These are phyloP conservation scores for Irena cyanogastra DNA, from an alignment of 2,113 vertebrate genomes.

Conservation along the genomic window DNA sequence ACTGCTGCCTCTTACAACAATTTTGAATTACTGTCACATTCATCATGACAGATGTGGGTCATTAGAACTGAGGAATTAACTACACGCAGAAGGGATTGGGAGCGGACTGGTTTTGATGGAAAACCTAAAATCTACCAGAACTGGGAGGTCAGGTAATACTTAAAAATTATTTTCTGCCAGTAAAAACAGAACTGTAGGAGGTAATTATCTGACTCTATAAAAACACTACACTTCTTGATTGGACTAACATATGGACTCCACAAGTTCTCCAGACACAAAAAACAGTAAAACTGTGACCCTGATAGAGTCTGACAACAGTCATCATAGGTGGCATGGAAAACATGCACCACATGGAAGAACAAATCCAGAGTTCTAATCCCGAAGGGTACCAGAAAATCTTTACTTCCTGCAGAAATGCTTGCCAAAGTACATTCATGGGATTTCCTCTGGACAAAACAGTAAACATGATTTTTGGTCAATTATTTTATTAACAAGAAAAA, in stretches of 20 bases:
- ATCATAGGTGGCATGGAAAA: constrained; percentile 34
- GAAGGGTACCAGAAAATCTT: not conserved
- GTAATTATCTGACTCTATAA: constrained; percentile 47
- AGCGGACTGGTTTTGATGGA: constrained; percentile 12
- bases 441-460: not conserved
- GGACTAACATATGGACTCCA: constrained; percentile 45
- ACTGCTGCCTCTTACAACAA: not conserved
- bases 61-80: constrained; percentile 14
- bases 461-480: not conserved
- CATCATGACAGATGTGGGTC: constrained; percentile 19
- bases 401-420: not conserved
- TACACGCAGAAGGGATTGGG: not conserved
- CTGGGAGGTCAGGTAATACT: not conserved
- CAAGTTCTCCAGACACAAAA: not conserved
- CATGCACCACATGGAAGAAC: constrained; percentile 26
- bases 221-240: not conserved
- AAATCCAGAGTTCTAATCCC: constrained; percentile 1
- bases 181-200: constrained; percentile 37
- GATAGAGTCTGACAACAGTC: constrained; percentile 30
- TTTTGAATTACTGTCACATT: constrained; percentile 20
- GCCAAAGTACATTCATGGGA: not conserved
- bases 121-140: constrained; percentile 26
- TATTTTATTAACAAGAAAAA: not conserved
- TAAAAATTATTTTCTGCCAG: constrained; percentile 35
- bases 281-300: not conserved